Evolutionary conservation across 53 echinoderm and acorn worm species (phyloP).

Genomic region (Echinometra lucunter): DNA sequence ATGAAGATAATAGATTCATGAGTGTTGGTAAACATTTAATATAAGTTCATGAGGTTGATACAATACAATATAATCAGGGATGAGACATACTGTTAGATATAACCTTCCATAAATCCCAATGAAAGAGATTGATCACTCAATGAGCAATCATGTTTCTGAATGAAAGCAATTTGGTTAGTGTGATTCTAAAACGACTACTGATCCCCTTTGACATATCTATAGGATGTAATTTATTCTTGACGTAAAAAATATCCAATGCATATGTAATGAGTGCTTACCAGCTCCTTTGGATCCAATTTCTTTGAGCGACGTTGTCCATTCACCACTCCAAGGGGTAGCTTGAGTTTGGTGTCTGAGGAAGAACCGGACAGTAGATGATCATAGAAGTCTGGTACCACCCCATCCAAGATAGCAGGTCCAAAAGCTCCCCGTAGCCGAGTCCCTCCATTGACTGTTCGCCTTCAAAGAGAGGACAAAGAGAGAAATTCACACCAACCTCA

Average conservation of each 20-base stretch:
- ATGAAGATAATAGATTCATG: not conserved
- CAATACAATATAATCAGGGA: not conserved
- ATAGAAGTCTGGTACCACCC: slow-evolving; percentile 94
- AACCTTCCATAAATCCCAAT: not conserved
- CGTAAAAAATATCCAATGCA: not conserved
- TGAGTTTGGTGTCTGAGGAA: slow-evolving; percentile 82
- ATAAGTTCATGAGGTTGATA: not conserved
- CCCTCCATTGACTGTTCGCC: slow-evolving; percentile 85
- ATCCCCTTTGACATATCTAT: not conserved
- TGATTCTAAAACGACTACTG: not conserved
- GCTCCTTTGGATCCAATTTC: slow-evolving; percentile 12
- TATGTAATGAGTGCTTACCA: slow-evolving; percentile 11
- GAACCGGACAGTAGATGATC: slow-evolving; percentile 85
- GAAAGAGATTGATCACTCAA: not conserved
- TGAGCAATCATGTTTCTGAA: not conserved
- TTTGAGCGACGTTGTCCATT: slow-evolving; percentile 81
- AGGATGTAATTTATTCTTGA: not conserved
- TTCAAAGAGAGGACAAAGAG: slow-evolving; percentile 90
- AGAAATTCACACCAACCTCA: slow-evolving; percentile 84
- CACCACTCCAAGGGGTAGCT: slow-evolving; percentile 78
- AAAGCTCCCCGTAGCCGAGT: slow-evolving; percentile 84
- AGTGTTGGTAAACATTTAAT: not conserved
- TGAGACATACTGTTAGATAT: not conserved
- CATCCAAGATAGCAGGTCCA: slow-evolving; percentile 92
- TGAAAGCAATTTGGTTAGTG: not conserved